Evolutionary conservation across 2,888 invertebrate species (phyloP).

Genomic region (Xestia rhomboidea): DNA sequence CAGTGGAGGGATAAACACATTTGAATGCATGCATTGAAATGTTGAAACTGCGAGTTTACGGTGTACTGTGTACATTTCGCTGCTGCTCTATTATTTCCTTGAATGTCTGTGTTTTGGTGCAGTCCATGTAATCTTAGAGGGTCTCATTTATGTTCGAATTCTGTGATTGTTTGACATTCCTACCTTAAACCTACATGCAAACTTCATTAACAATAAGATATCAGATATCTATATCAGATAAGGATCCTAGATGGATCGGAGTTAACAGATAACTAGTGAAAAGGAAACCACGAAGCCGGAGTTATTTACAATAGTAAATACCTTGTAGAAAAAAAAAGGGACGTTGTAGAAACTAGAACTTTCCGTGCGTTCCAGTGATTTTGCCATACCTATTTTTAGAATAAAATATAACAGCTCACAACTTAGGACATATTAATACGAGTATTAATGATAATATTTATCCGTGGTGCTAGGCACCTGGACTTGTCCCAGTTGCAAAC

Average conservation of each 20-base stretch:
- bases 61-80: conserved; percentile 41
- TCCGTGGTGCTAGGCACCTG: no score
- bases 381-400: no score
- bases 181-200: not conserved
- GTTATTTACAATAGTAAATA: no score
- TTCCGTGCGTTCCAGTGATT: no score
- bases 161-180: conserved; percentile 14
- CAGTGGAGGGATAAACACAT: conserved; percentile 29
- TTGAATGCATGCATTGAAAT: conserved; percentile 58
- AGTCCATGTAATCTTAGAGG: conserved; percentile 30
- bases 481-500: no score
- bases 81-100: conserved; percentile 40
- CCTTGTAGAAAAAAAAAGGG: no score
- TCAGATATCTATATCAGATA: not conserved
- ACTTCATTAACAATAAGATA: not conserved
- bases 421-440: no score
- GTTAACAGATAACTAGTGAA: not conserved
- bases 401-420: no score
- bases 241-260: not conserved
- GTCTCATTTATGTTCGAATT: conserved; percentile 24
- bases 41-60: conserved; percentile 47
- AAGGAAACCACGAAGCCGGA: not conserved
- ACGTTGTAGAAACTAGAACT: no score
- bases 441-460: no score
- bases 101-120: conserved; percentile 37